Conservation (phyloP, 1,140 invertebrate genomes). For the Goniozus legneri region DNA sequence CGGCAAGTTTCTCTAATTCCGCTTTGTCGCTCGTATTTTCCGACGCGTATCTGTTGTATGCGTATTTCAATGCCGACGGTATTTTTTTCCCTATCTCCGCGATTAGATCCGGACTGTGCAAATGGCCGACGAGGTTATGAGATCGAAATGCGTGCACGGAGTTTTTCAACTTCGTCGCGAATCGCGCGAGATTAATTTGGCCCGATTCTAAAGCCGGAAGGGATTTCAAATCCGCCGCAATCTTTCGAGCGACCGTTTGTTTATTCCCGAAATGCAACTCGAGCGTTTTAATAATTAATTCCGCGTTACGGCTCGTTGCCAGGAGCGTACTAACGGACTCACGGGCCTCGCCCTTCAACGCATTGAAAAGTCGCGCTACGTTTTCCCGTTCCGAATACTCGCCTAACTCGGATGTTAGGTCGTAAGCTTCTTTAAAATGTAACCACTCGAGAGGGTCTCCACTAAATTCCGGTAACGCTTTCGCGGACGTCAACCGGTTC, state of each 20-base stretch:
- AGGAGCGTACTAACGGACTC: not conserved
- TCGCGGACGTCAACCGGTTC: not conserved
- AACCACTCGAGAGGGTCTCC: slow-evolving; percentile 1
- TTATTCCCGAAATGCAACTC: slow-evolving; percentile 8
- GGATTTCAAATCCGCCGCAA: slow-evolving; percentile 2
- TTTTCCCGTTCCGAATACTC: not conserved
- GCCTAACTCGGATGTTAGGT: not conserved
- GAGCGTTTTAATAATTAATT: not conserved
- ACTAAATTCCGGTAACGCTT: not conserved
- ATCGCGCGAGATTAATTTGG: not conserved
- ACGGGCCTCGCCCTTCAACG: not conserved
- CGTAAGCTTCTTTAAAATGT: slow-evolving; percentile 1
- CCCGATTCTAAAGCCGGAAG: slow-evolving; percentile 4
- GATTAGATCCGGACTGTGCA: not conserved
- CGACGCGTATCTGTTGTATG: not conserved
- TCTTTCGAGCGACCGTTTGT: not conserved
- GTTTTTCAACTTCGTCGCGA: not conserved
- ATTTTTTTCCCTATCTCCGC: not conserved
- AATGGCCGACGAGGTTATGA: not conserved
- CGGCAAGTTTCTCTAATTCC: not conserved
- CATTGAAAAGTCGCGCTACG: not conserved
- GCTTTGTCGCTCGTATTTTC: not conserved
- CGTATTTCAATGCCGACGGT: not conserved
- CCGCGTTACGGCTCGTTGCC: not conserved
- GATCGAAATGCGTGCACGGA: not conserved